Evolutionary conservation across 2,797 vertebrate genomes (phyloP).

Genomic region (Urosaurus nigricauda): DNA sequence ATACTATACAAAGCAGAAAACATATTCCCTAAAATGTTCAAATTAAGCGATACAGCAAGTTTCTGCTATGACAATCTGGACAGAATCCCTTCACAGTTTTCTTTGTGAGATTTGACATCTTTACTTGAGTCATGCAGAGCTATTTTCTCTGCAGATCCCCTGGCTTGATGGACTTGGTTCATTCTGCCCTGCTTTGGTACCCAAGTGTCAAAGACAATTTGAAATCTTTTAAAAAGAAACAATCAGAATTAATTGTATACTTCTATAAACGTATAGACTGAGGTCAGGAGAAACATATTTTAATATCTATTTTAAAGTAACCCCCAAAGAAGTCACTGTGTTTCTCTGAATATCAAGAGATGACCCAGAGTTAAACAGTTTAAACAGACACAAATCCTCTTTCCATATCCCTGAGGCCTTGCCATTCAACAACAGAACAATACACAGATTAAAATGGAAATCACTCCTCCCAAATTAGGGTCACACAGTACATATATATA

Average conservation of each 20-base stretch:
- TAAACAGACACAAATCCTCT: too few relatives aligned
- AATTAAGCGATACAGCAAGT: background rate
- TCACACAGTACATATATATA: too few relatives aligned
- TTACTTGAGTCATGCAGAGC: background rate
- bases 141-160: background rate
- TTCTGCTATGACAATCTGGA: background rate
- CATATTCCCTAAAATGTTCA: background rate
- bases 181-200: background rate
- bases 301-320: background rate
- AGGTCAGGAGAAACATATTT: background rate
- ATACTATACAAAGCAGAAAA: slow-evolving; percentile 9
- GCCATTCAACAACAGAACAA: too few relatives aligned
- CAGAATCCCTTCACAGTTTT: background rate
- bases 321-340: background rate
- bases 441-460: too few relatives aligned
- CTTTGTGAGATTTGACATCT: background rate
- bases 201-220: background rate
- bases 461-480: too few relatives aligned
- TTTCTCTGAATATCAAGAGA: background rate
- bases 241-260: background rate
- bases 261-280: background rate
- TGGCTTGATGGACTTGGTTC: background rate
- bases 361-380: background rate
- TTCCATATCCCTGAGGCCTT: too few relatives aligned
- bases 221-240: background rate